Base-by-base conservation (phyloP, 2,797 vertebrate species). In the Pipistrellus pygmaeus region DNA sequence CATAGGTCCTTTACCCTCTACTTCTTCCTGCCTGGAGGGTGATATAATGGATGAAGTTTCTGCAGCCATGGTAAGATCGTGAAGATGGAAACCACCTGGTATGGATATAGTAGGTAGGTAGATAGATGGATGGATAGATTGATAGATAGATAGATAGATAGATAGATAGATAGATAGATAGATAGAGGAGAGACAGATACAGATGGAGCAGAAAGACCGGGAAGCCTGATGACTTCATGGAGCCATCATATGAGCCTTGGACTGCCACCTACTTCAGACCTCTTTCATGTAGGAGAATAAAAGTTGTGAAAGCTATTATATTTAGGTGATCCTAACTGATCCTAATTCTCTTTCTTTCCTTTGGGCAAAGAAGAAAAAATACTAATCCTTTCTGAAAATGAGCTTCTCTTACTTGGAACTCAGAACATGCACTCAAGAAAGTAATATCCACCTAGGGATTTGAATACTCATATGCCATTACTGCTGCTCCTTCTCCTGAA, bases 321-420 rank as follows among this genome's bases (percentile, higher is more conserved):
- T 20, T n/a, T 41, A 41, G 27, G 17, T 44, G 71, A 73, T n/a
- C 57, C 35, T 35, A 60, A 46, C 15, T 76, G 46, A 83, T 57
- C 71, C 44, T 69, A 55, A 62, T 44, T 93, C 69, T 91, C 35
- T 17, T 51, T 78, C 44, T 89, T 77, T 86, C 27, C 66, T 83
- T 68, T 80, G 27, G 53, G 48, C 80, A 57, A 75, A 91, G 13
- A 82, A 41, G 18, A 75, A 82, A 64, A 93, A 88, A 85, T 55
- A 27, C 8, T n/a, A 13, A 60, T 48, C 46, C 35, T 80, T 60
- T 77, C 75, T 53, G 44, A 76, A 90, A 77, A 75, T 27, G 15
- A 53, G 18, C 15, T 77, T 93, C 53, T 57, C 27, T 73, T 69
- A 41, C 27, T 76, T 90, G 55, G n/a, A 14, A 83, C 35, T 73